Evolutionary conservation across 2,888 invertebrate species (phyloP).

Genomic region (Eupithecia vulgata): DNA sequence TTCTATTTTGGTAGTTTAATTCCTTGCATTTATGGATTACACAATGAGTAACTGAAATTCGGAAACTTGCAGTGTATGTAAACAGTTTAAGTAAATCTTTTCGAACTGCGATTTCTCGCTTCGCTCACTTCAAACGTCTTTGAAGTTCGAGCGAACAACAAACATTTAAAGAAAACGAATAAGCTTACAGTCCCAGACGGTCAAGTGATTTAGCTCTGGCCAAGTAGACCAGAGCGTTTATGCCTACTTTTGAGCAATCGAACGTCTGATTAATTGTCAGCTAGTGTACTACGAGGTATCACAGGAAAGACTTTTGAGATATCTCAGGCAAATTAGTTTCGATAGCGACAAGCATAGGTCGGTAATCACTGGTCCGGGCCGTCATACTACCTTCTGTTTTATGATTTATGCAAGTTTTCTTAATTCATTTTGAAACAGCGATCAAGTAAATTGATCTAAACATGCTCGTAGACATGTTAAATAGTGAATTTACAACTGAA

Average conservation of each 20-base stretch:
- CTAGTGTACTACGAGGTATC: not conserved
- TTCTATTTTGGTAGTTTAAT: too few relatives aligned
- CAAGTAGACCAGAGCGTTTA: not conserved
- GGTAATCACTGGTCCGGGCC: too few relatives aligned
- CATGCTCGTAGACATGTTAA: too few relatives aligned
- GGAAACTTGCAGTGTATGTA: slow-evolving; percentile 33
- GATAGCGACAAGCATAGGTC: not conserved
- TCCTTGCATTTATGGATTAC: too few relatives aligned
- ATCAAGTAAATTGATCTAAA: too few relatives aligned
- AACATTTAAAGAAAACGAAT: slow-evolving; percentile 27
- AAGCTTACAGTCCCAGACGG: not conserved
- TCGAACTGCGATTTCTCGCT: slow-evolving; percentile 34
- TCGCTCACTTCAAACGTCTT: slow-evolving; percentile 34
- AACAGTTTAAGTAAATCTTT: slow-evolving; percentile 38
- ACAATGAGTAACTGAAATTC: too few relatives aligned
- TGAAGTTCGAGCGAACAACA: slow-evolving; percentile 20
- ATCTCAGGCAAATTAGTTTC: not conserved
- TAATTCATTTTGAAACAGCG: not conserved
- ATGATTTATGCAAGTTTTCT: not conserved
- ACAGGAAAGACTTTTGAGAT: not conserved
- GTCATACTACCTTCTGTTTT: too few relatives aligned
- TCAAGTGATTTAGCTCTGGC: too few relatives aligned
- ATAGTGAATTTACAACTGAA: too few relatives aligned
- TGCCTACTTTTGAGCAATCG: not conserved
- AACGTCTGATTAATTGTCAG: not conserved